These are phyloP conservation scores for Lordiphosa clarofinis DNA, from an alignment of 1,140 invertebrate genomes.

Conservation along the genomic window DNA sequence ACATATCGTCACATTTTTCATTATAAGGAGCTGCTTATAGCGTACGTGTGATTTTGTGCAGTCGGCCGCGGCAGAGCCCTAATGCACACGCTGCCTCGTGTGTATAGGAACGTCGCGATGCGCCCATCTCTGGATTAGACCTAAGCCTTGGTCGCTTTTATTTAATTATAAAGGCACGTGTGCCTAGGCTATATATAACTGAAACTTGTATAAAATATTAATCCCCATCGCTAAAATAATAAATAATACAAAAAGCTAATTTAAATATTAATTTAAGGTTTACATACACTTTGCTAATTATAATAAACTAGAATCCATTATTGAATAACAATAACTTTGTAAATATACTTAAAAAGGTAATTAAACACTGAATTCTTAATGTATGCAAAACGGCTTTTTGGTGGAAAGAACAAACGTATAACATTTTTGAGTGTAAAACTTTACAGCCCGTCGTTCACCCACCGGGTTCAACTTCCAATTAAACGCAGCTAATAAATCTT, in stretches of 20 bases:
- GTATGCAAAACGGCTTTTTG: not conserved
- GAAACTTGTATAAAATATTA: not conserved
- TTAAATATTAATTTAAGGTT: not conserved
- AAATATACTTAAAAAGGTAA: constrained; percentile 22
- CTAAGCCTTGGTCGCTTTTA: constrained; percentile 4
- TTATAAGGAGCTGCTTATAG: too few relatives aligned
- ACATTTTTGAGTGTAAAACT: constrained; percentile 1
- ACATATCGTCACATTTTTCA: too few relatives aligned
- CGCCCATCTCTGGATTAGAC: too few relatives aligned
- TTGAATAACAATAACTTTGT: constrained; percentile 15
- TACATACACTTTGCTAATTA: not conserved
- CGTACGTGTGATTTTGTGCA: too few relatives aligned
- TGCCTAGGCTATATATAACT: not conserved
- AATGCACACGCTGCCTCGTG: too few relatives aligned
- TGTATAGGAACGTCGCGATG: too few relatives aligned
- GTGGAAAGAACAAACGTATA: constrained; percentile 5
- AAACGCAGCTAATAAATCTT: too few relatives aligned
- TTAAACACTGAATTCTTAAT: constrained; percentile 10
- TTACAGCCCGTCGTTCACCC: too few relatives aligned
- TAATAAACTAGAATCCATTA: not conserved
- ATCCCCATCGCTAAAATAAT: too few relatives aligned
- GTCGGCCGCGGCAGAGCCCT: too few relatives aligned
- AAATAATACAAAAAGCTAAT: not conserved
- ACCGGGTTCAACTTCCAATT: too few relatives aligned
- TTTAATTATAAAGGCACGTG: constrained; percentile 6